These are phyloP conservation scores for Garra rufa DNA, from an alignment of 2,113 vertebrate genomes.

Conservation along the genomic window DNA sequence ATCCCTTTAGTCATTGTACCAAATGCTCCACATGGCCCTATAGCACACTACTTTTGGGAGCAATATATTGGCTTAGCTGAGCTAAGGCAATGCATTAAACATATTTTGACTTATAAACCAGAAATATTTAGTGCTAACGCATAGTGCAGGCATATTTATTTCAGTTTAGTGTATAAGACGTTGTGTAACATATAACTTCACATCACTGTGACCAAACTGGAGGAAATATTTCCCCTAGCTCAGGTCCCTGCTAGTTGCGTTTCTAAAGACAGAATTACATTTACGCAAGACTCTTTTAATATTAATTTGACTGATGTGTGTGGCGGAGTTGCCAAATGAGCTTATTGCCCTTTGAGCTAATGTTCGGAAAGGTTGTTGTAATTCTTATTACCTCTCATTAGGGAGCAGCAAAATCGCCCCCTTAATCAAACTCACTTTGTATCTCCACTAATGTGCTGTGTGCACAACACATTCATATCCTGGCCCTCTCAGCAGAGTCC, in stretches of 20 bases:
- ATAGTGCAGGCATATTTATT: background rate
- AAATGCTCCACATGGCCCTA: constrained; percentile 1
- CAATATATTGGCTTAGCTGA: background rate
- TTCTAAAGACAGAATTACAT: background rate
- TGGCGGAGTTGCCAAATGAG: constrained; percentile 32
- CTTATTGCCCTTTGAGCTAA: constrained; percentile 52
- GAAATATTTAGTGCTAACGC: background rate
- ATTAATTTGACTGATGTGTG: constrained; percentile 46
- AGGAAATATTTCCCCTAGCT: background rate
- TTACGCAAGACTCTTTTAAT: constrained; percentile 28
- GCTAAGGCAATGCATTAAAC: constrained; percentile 8
- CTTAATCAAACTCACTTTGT: constrained; percentile 56
- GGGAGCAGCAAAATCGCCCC: constrained; percentile 52
- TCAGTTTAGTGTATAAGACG: background rate
- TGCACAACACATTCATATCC: constrained; percentile 51
- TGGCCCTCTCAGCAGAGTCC: constrained; percentile 40
- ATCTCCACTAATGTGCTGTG: constrained; percentile 49
- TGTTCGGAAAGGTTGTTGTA: constrained; percentile 50
- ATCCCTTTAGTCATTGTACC: background rate
- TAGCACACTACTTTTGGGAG: background rate
- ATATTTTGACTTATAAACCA: background rate
- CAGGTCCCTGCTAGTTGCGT: background rate
- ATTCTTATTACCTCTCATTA: constrained; percentile 62
- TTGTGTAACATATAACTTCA: background rate
- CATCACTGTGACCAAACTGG: background rate